Base-by-base conservation (phyloP, 2,888 invertebrate species). In the Acrobasis consociella region DNA sequence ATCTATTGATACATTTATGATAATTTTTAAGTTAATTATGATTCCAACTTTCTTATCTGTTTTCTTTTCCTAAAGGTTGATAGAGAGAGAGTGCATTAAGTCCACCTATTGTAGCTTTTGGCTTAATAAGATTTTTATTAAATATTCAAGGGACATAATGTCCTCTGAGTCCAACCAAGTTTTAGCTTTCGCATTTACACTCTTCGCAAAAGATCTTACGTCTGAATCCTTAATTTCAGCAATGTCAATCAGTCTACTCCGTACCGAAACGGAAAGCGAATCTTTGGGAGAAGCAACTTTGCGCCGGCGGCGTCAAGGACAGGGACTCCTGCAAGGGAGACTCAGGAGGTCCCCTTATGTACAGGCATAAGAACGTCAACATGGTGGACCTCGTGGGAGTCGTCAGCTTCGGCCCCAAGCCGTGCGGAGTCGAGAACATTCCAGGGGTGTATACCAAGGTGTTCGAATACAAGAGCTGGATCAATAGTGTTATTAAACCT, bases 361-460 rank as follows among this genome's bases (percentile, higher is more conserved):
- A 75, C 16, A 68, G 70, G 16, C 46, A n/a, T 10, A 73, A 80
- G 1, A 76, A 78, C 22, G 69, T 66, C 5, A 69, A 70, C 37
- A 16, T 15, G 15, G 39, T 49, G 58, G 62, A 64, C 15, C 22
- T 80, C 0, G 65, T 78, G 0, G 95, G 95, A 0, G 81, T 95
- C 5, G 95, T 95, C 13, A 95, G 95, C 11, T 95, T 94, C 70
- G 95, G 95, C 1, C 94, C 94, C 0, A 86, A 89, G 0, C 93
- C 93, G 0, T 95, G 95, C 72, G 95, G 95, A 0, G 87, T 89
- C 74, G 80, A 83, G 17, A 89, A 93, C 42, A 92, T 94, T 82
- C 95, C 95, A 0, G 95, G 94, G 0, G 94, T 95, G 3, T 95
- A 95, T 73, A 94, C 95, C 0, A 93, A 93, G 69, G 94, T 95